These are phyloP conservation scores for Champsocephalus gunnari DNA, from an alignment of 2,797 vertebrate species.

Conservation along the genomic window DNA sequence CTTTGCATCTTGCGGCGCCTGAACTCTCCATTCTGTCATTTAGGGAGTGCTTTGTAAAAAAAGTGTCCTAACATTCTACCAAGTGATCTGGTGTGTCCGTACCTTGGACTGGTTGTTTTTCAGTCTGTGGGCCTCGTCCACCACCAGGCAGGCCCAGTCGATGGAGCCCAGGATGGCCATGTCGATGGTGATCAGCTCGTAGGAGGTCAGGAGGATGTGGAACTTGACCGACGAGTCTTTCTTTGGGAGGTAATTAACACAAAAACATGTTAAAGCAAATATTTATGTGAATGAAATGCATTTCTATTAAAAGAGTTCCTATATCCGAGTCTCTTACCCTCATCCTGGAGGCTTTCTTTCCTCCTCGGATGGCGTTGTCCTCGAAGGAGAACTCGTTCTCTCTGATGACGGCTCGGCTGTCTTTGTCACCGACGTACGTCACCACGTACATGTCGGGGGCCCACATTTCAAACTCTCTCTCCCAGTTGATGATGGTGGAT, in stretches of 20 bases:
- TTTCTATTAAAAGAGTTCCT: not conserved
- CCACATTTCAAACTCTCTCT: conserved; percentile 99
- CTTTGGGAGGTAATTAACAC: conserved; percentile 72
- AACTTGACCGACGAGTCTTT: conserved; percentile 98
- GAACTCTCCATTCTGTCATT: not conserved
- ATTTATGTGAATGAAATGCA: not conserved
- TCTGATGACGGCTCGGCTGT: conserved; percentile 95
- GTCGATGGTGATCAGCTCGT: conserved; percentile 97
- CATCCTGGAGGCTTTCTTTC: conserved; percentile 97
- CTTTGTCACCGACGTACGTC: conserved; percentile 96
- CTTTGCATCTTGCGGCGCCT: not conserved
- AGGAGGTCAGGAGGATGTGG: conserved; percentile 95
- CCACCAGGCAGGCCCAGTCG: conserved; percentile 98
- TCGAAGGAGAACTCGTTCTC: conserved; percentile 99
- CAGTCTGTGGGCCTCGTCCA: conserved; percentile 97
- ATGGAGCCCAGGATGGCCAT: conserved; percentile 96
- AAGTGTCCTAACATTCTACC: not conserved
- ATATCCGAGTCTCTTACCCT: conserved; percentile 84
- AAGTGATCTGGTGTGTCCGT: not conserved
- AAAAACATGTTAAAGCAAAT: not conserved
- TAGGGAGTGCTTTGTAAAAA: not conserved
- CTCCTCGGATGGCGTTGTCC: conserved; percentile 97
- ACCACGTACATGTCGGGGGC: conserved; percentile 98
- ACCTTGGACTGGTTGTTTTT: conserved; percentile 99
- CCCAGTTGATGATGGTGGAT: conserved; percentile 99